Base-by-base conservation (phyloP, 2,113 vertebrate species). In the Siniperca knerii region DNA sequence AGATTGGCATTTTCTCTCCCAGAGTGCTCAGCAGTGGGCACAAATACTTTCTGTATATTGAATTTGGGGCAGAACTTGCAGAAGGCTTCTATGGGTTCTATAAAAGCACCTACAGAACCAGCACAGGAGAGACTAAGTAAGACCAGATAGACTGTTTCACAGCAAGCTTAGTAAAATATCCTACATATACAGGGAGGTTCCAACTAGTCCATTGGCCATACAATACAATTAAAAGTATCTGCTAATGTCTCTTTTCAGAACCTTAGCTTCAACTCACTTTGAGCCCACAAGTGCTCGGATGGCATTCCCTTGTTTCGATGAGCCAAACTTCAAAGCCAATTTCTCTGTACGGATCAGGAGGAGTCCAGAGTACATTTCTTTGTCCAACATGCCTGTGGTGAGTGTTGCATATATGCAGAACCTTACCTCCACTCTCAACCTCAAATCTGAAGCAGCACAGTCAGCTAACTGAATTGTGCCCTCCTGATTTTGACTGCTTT, bases 361-460 rank as follows among this genome's bases (percentile, higher is more conserved):
- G 57, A 92, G 71, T 70, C 78, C 80, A 0, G 86, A 89, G 73
- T 87, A 94, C 75, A 95, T 95, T 78, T 90, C 95, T 55, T 72
- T 96, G 40, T 96, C 96, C 79, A 96, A 96, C 87, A 96, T 96
- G 96, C 95, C 95, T 33, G 58, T 95, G 23, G 96, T 96, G 90
- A 93, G 94, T 90, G 25, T 42, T 72, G 15, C 11, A 67, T 23
- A 4, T 48, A 10, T 52, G n/a, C 13, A 29, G 29, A 29, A 29
- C 29, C 29, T 29, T 29, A 29, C 29, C 29, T 29, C 29, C 29
- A 29, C 1, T 29, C 29, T 29, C 29, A 29, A 29, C 29, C 29
- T 29, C 29, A 29, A 29, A 29, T 29, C 29, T 29, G 29, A 29
- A 29, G 29, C 29, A 29, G 29, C 29, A 29, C 29, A 29, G 29